Conservation (phyloP, 2,888 invertebrate species). For the Lycocerus yunnanus region DNA sequence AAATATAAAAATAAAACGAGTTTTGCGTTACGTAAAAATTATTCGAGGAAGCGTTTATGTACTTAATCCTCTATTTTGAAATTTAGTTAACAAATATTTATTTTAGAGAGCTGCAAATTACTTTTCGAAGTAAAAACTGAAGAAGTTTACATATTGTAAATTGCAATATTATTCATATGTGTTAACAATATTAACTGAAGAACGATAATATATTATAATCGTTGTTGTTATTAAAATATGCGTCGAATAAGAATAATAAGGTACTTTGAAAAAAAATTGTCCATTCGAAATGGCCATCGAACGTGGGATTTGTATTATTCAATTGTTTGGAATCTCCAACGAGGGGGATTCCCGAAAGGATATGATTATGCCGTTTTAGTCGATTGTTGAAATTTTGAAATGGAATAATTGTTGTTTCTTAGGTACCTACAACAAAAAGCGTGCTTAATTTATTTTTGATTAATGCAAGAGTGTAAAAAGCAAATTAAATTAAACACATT, state of each 20-base stretch:
- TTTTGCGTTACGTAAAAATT: not conserved
- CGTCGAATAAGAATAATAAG: not conserved
- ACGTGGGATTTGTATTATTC: not conserved
- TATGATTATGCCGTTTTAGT: not conserved
- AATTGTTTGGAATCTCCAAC: not conserved
- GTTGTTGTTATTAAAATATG: not conserved
- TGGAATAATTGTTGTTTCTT: not conserved
- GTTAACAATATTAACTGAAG: too few relatives aligned
- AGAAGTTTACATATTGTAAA: not conserved
- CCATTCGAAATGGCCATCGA: not conserved
- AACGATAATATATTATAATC: not conserved
- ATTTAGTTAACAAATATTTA: not conserved
- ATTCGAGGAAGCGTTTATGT: not conserved
- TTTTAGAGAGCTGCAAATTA: slow-evolving; percentile 1
- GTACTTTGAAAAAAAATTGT: not conserved
- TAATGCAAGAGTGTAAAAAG: not conserved
- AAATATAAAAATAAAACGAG: not conserved
- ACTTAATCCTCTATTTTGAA: not conserved
- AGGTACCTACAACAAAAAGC: not conserved
- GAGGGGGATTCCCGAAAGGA: not conserved
- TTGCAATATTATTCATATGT: not conserved
- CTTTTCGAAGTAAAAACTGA: not conserved
- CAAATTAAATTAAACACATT: slow-evolving; percentile 3
- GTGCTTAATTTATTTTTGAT: not conserved
- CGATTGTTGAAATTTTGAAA: not conserved